These are phyloP conservation scores for Penaeus vannamei DNA, from an alignment of 1,140 invertebrate species.

Conservation along the genomic window DNA sequence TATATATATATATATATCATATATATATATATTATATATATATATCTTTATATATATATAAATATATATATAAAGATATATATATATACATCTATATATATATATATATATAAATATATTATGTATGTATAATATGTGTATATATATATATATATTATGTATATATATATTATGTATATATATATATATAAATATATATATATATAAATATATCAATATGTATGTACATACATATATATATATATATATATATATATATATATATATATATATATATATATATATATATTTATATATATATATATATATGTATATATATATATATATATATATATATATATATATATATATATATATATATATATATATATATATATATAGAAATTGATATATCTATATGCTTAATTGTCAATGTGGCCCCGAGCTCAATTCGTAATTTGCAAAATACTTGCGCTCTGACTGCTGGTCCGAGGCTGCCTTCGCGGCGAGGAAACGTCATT, in stretches of 20 bases:
- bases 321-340: background rate
- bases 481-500: no score
- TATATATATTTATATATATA: background rate
- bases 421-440: background rate
- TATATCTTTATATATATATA: no score
- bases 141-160: no score
- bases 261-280: background rate
- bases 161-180: no score
- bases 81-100: no score
- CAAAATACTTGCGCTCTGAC: background rate
- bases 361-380: constrained; percentile 33
- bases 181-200: constrained; percentile 16
- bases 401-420: background rate
- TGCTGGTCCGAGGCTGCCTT: no score
- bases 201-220: constrained; percentile 19
- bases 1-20: no score
- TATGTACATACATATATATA: constrained; percentile 20
- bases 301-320: background rate
- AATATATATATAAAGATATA: no score
- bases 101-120: no score
- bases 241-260: constrained; percentile 3
- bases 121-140: no score
- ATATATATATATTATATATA: no score
- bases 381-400: background rate
- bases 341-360: constrained; percentile 23